Percentiles rank a stretch among this genome's conserved stretches.
phyloP scores from a whole-genome alignment of 2,797 vertebrate species.

The Argyrosomus regius region DNA sequence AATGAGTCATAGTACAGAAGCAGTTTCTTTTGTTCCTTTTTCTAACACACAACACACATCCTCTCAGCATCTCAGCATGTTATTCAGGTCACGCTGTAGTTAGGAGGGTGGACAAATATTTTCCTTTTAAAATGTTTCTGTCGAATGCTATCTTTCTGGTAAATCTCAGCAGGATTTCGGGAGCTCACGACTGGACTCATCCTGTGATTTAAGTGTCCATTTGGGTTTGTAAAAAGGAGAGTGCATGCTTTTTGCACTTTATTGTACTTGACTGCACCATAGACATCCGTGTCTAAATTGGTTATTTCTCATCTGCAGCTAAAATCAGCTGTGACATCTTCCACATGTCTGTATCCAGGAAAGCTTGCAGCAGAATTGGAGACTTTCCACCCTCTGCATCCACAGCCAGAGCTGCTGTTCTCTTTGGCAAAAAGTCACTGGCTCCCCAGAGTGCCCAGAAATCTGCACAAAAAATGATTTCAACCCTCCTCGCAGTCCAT shows the following conservation, averaged over 20 bases:
- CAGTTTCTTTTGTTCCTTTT: conserved; percentile 15
- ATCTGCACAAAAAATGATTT: conserved; percentile 43
- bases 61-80: conserved; percentile 6
- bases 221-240: conserved; percentile 7
- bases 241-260: conserved; percentile 13
- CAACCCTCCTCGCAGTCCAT: conserved; percentile 1
- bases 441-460: conserved; percentile 46
- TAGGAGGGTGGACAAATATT: conserved; percentile 23
- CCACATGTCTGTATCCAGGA: conserved; percentile 58
- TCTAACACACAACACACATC: conserved; percentile 11
- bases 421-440: conserved; percentile 53
- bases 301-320: conserved; percentile 47
- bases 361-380: conserved; percentile 62
- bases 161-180: conserved; percentile 12
- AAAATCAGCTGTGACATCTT: conserved; percentile 60
- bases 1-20: conserved; percentile 41
- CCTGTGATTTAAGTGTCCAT: conserved; percentile 37
- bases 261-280: conserved; percentile 30
- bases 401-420: conserved; percentile 49
- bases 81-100: conserved; percentile 40
- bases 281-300: conserved; percentile 28
- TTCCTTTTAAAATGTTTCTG: conserved; percentile 13
- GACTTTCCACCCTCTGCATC: conserved; percentile 47
- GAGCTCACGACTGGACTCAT: not conserved
- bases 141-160: conserved; percentile 4